Conservation (phyloP, 2,113 vertebrate genomes). For the Mellivora capensis region DNA sequence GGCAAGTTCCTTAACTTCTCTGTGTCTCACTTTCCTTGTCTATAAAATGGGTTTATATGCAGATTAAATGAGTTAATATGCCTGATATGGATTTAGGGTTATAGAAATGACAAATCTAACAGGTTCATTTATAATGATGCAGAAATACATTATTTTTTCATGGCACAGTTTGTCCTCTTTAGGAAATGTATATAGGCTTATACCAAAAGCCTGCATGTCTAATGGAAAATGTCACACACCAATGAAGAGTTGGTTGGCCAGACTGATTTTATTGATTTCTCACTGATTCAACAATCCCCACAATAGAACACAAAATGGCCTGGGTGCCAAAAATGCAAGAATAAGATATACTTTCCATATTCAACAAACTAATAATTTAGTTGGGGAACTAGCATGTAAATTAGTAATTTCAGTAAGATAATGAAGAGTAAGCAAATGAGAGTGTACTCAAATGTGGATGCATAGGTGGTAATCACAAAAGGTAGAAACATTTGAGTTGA, state of each 20-base stretch:
- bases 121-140: neutral
- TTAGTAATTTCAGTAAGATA: neutral
- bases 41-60: neutral
- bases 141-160: neutral
- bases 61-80: neutral
- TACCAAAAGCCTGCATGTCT: neutral
- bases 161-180: neutral
- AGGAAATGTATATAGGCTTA: neutral
- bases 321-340: neutral
- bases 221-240: neutral
- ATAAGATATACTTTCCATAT: neutral
- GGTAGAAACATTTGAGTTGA: neutral
- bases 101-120: neutral
- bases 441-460: neutral
- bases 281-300: neutral
- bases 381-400: neutral
- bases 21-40: neutral
- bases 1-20: neutral
- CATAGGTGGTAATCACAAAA: neutral
- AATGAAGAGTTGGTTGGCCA: neutral
- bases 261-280: neutral
- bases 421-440: neutral
- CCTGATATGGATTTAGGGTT: neutral
- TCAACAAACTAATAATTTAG: neutral
- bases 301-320: neutral